These are phyloP conservation scores for Eupithecia inturbata DNA, from an alignment of 2,888 invertebrate genomes.

Conservation along the genomic window DNA sequence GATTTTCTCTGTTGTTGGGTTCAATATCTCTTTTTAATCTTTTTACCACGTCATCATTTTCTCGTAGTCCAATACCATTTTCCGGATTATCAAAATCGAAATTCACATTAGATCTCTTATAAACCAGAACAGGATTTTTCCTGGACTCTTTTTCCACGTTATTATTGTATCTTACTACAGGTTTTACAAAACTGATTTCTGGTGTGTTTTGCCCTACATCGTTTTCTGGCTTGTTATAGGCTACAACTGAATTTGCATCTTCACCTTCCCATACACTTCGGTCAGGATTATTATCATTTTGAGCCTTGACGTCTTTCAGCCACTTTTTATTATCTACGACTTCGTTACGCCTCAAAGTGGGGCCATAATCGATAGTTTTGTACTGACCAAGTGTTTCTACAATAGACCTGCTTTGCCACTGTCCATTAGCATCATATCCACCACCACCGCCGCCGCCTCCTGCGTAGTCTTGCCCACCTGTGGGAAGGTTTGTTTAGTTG, in stretches of 20 bases:
- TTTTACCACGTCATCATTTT: constrained; percentile 7
- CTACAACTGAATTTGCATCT: background rate
- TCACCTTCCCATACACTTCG: constrained; percentile 8
- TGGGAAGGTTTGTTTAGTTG: constrained; percentile 46
- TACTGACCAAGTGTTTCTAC: constrained; percentile 50
- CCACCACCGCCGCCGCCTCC: constrained; percentile 50
- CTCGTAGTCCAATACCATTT: constrained; percentile 10
- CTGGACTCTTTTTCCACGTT: constrained; percentile 35
- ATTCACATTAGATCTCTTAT: constrained; percentile 42
- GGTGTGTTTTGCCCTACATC: constrained; percentile 25
- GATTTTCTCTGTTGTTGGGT: background rate
- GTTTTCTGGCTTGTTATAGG: background rate
- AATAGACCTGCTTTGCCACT: constrained; percentile 78
- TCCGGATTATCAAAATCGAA: constrained; percentile 33
- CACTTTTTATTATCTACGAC: constrained; percentile 43
- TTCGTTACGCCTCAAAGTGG: constrained; percentile 42
- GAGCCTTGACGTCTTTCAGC: constrained; percentile 23
- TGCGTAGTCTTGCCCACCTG: constrained; percentile 75
- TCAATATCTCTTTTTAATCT: constrained; percentile 6
- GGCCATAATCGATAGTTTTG: constrained; percentile 57
- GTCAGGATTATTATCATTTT: background rate
- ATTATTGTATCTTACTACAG: constrained; percentile 50
- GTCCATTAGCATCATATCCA: constrained; percentile 77
- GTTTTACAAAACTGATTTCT: constrained; percentile 38
- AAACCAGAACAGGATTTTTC: constrained; percentile 39